phyloP scores from a whole-genome alignment of 2,888 invertebrate species.

The Phyllotreta cruciferae region DNA sequence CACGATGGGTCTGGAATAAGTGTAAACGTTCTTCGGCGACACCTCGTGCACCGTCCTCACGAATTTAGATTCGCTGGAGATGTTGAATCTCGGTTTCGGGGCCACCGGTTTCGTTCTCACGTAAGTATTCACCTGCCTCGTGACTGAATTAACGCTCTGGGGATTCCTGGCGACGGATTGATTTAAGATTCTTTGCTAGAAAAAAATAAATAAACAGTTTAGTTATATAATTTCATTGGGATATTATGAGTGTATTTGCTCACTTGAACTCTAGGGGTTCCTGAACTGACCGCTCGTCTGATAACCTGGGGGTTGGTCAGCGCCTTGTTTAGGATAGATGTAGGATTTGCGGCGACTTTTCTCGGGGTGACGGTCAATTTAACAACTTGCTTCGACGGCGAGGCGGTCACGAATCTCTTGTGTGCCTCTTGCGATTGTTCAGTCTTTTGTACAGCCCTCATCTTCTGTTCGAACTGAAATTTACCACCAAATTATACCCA shows the following conservation, averaged over 20 bases:
- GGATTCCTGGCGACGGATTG: conserved; percentile 41
- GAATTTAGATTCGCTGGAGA: conserved; percentile 21
- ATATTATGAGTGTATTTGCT: no score
- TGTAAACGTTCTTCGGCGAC: conserved; percentile 40
- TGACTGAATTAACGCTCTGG: conserved; percentile 34
- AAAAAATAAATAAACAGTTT: neutral
- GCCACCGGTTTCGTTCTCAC: conserved; percentile 38
- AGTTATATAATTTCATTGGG: no score
- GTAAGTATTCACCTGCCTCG: conserved; percentile 27
- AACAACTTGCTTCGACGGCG: conserved; percentile 26
- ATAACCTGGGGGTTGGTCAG: conserved; percentile 53
- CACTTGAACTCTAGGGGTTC: conserved; percentile 33
- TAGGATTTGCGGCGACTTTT: conserved; percentile 53
- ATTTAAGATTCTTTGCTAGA: conserved; percentile 42
- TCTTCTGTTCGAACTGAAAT: neutral
- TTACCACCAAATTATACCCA: neutral
- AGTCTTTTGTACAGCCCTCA: conserved; percentile 19
- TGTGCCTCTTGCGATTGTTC: conserved; percentile 17
- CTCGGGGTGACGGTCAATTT: conserved; percentile 32
- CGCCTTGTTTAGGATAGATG: conserved; percentile 57
- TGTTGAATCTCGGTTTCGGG: conserved; percentile 41
- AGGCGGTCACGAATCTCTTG: conserved; percentile 25
- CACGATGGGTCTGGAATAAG: conserved; percentile 34
- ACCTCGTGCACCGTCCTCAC: conserved; percentile 34
- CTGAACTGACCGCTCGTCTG: conserved; percentile 49